Evolutionary conservation across 30 jellyfish, hydroid and myxozoan genomes (phyloP), one percentile per base, ranked within the genome.

Genomic region (Cassiopea andromeda): DNA sequence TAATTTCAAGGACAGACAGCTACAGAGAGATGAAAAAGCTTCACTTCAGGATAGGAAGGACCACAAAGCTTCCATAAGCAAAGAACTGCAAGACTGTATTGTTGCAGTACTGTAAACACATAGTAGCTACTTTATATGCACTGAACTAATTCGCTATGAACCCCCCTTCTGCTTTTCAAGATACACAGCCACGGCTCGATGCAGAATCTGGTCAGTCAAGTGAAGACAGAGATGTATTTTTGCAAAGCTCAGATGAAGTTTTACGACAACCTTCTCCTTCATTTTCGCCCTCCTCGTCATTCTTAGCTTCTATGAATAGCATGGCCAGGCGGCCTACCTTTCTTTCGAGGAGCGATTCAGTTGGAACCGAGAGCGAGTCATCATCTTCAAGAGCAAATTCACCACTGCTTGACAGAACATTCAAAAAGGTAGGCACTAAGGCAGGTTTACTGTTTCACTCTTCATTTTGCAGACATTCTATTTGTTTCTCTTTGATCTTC

Each of bases 371-470:
- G 73, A 87, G 94, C 70, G 88, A 81, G 69, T 81, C 87, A 9
- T 87, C 94, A 4, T 87, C 94, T 2, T 87, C 94, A 43, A 75
- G 82, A 70, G 81, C 94, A 38, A 87, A 87, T 78, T 87, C 94
- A 13, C 94, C 94, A 1, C 60, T 77, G 60, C 67, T 87, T 89
- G 94, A 87, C 61, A 78, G 94, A 78, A 27, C 19, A 0, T 82
- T 7, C 61, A 82, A 66, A n/a, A 46, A 27, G 27, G 75, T 82
- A 7, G 44, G 70, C 15, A 4, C 19, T 78, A n/a, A 7, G n/a
- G 15, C n/a, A n/a, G 17, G 17, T 19, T 14, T 10, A 46, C 9
- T n/a, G 14, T 48, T 58, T 45, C 46, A 50, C 18, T 67, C 38
- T 43, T 18, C 10, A 38, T 38, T 18, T 43, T 13, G 6, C 19